phyloP scores from a whole-genome alignment of 2,797 vertebrate genomes.

The Ctenopoma multispine region DNA sequence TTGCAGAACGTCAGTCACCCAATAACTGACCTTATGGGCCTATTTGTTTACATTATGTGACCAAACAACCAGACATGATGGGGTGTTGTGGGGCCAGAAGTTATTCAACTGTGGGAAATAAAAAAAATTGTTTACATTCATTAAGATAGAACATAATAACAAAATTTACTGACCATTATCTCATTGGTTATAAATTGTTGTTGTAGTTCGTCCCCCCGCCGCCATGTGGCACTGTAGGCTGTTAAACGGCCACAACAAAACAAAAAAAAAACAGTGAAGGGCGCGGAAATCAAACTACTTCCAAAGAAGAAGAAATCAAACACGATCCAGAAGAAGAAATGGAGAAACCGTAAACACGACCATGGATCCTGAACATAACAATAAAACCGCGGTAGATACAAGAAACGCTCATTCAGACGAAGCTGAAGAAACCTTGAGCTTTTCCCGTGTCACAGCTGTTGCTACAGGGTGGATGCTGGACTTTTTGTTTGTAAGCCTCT shows the following conservation, averaged over 20 bases:
- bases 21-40: no score
- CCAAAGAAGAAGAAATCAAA: neutral
- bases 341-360: neutral
- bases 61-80: no score
- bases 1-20: no score
- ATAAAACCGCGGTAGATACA: neutral
- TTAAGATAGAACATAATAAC: no score
- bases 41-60: no score
- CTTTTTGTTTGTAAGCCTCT: constrained; percentile 76
- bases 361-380: constrained; percentile 25
- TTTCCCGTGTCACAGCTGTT: constrained; percentile 44
- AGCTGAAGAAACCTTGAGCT: constrained; percentile 17
- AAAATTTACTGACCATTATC: no score
- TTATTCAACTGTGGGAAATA: no score
- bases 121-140: no score
- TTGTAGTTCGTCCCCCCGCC: constrained; percentile 35
- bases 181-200: neutral
- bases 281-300: constrained; percentile 36
- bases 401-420: neutral
- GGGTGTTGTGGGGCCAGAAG: no score
- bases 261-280: neutral
- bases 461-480: constrained; percentile 79
- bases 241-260: accelerated
- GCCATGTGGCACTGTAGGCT: constrained; percentile 31
- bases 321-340: no score